Evolutionary conservation across 2,888 invertebrate species (phyloP), one percentile per base, ranked within the genome.

Genomic region (Euproctis similis): DNA sequence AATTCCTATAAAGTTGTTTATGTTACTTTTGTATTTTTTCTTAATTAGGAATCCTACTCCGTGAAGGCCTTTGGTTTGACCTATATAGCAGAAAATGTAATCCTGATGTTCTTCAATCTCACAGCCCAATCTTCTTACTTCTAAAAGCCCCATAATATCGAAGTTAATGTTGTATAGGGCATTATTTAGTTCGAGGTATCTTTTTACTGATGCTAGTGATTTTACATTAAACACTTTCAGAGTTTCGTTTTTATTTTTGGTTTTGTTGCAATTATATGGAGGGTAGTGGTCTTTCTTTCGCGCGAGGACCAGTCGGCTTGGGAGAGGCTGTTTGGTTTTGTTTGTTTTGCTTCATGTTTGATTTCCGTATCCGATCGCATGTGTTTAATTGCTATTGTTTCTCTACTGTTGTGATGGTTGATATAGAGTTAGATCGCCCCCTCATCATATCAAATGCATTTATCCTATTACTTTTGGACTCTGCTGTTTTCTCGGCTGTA

Each of bases 41-140:
- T 24, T 24, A 8, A 26, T 26, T 19, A 19, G 8, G 12, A 26
- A 26, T 3, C 19, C 26, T 5, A 26, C 26, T 1, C 19, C 26
- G 7, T 26, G 19, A 6, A n/a, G 18, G 3, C 26, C 26, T 2
- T 4, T n/a, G 8, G 18, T 26, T 4, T 8, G 8, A 0, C 26
- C 26, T 7, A 8, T 9, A 4, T 26, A 12, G 7, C 19, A 19
- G 1, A 19, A 8, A 5, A 26, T 26, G 7, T 12, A 19, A n/a
- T 18, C 8, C 4, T 8, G n/a, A 12, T 26, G 12, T 12, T 26
- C 19, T 19, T 26, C 26, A n/a, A 26, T 26, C 8, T 12, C 18
- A 6, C 1, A 4, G 4, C 26, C 19, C 2, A 12, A 6, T 11
- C 9, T 11, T 8, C 26, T 12, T 6, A 12, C 8, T 26, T 26